Evolutionary conservation across 2,888 invertebrate species (phyloP).

Genomic region (Aleiodes leptofemur): DNA sequence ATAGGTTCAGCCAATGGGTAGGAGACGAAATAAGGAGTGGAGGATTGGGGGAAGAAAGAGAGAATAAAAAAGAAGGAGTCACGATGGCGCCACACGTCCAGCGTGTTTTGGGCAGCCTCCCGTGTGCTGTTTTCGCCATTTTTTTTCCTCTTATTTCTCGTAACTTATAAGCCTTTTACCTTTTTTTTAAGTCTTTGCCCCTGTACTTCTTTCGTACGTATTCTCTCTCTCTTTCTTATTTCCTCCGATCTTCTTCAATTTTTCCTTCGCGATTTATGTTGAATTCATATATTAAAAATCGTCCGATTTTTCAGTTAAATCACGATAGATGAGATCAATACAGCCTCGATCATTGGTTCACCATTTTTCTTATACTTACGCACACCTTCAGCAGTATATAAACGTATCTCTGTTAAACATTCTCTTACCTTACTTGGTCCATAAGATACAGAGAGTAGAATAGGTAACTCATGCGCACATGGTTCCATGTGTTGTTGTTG

Average conservation of each 20-base stretch:
- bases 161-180: slow-evolving; percentile 49
- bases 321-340: too few species aligned
- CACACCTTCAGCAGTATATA: too few species aligned
- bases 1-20: slow-evolving; percentile 52
- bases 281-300: too few species aligned
- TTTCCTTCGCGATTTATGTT: not conserved
- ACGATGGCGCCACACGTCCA: slow-evolving; percentile 74
- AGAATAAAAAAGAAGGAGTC: slow-evolving; percentile 68
- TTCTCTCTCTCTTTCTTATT: slow-evolving; percentile 45
- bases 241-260: slow-evolving; percentile 40
- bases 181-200: slow-evolving; percentile 49
- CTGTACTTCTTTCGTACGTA: slow-evolving; percentile 30
- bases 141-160: slow-evolving; percentile 56
- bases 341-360: too few species aligned
- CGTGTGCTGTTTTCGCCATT: slow-evolving; percentile 64
- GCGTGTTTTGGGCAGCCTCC: slow-evolving; percentile 73
- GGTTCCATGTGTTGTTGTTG: slow-evolving; percentile 32
- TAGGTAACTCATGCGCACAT: slow-evolving; percentile 33
- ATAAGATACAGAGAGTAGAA: slow-evolving; percentile 15
- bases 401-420: not conserved
- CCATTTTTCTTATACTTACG: too few species aligned
- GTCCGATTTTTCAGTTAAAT: too few species aligned
- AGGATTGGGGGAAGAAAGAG: slow-evolving; percentile 60
- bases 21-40: slow-evolving; percentile 49
- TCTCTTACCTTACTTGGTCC: slow-evolving; percentile 16